Base-by-base conservation (phyloP, 2,888 invertebrate genomes). In the Yponomeuta cagnagella region DNA sequence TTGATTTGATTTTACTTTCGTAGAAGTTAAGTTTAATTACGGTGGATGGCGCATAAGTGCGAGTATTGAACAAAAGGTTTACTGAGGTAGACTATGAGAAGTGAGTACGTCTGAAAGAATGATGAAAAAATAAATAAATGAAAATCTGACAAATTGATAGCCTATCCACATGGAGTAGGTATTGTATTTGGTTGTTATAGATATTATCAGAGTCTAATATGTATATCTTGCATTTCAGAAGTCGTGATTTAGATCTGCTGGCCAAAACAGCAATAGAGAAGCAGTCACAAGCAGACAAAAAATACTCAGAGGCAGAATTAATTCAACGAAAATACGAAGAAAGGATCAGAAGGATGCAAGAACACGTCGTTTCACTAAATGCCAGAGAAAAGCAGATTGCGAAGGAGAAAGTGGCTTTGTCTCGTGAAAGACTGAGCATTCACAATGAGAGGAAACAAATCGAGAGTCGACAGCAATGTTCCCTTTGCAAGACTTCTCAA, bases 361-460 rank as follows among this genome's bases (percentile, higher is more conserved):
- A 89, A 73, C 94, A 94, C 73, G 89, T 93, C 2, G 83, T 90
- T 3, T 92, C 93, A 1, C 77, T 94, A 30, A 91, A 93, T 31
- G 79, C 82, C 12, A 88, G 94, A 75, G 94, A 94, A 74, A 94
- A 94, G 76, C 93, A 93, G 75, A 89, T 94, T 63, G 93, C 94
- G 0, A 93, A 90, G 79, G 94, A 94, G 76, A 94, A 94, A 80
- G 92, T 94, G 0, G 84, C 89, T 2, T 76, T 94, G 10, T 94
- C 94, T 0, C 93, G 93, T 75, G 94, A 94, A 78, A 86, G 94
- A 74, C 76, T 94, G 71, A 86, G 86, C 71, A 80, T 94, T 43
- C 94, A 94, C 73, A 93, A 93, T 68, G 89, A 93, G 72, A 86
- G 88, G 72, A 93, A 91, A 75, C 88, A 93, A 76, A 85, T 93